phyloP scores from a whole-genome alignment of 2,888 invertebrate species.

The Drosophila affinis region DNA sequence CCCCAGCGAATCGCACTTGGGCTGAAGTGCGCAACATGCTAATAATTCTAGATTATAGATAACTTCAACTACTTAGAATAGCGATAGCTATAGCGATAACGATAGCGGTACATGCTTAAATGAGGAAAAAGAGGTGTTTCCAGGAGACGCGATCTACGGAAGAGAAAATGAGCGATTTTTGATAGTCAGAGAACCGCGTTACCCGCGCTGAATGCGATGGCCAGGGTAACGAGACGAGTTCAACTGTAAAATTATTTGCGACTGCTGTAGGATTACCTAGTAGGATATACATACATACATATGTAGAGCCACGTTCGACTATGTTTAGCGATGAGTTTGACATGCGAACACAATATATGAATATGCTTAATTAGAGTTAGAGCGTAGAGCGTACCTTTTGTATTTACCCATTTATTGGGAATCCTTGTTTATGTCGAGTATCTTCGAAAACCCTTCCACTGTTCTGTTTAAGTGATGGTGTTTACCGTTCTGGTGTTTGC shows the following conservation, averaged over 20 bases:
- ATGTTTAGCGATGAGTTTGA: slow-evolving; percentile 53
- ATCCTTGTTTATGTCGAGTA: slow-evolving; percentile 58
- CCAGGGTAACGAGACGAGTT: slow-evolving; percentile 39
- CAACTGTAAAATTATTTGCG: slow-evolving; percentile 75
- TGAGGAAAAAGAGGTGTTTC: slow-evolving; percentile 36
- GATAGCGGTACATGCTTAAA: slow-evolving; percentile 67
- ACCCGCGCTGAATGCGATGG: background rate
- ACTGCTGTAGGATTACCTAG: slow-evolving; percentile 73
- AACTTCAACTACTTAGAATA: slow-evolving; percentile 55
- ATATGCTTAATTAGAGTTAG: slow-evolving; percentile 40
- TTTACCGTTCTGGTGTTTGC: slow-evolving; percentile 57
- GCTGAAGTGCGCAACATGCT: slow-evolving; percentile 30
- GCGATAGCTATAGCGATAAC: background rate
- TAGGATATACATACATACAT: slow-evolving; percentile 37
- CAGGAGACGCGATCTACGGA: slow-evolving; percentile 40
- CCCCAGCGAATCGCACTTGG: slow-evolving; percentile 15
- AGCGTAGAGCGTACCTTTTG: slow-evolving; percentile 45
- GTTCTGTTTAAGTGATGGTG: slow-evolving; percentile 44
- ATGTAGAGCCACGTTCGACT: slow-evolving; percentile 57
- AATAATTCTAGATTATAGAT: slow-evolving; percentile 44
- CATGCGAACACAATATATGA: slow-evolving; percentile 12
- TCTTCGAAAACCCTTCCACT: slow-evolving; percentile 64
- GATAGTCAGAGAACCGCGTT: slow-evolving; percentile 68
- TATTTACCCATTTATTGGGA: slow-evolving; percentile 67
- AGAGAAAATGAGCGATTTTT: slow-evolving; percentile 71